phyloP scores from a whole-genome alignment of 2,888 invertebrate genomes.

The Drosophila pseudotalamancana region DNA sequence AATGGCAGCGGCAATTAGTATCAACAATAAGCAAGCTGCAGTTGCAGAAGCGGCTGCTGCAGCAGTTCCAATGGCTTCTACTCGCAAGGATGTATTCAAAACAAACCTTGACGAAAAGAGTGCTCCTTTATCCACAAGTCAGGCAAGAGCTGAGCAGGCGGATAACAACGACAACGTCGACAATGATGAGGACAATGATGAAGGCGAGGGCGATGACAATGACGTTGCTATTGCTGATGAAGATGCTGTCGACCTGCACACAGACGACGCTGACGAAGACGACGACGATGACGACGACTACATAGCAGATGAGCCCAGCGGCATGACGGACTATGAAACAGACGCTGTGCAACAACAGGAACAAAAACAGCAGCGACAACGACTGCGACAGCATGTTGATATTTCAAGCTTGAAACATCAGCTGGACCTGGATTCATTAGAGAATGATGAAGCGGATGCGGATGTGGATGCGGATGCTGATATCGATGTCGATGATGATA shows the following conservation, averaged over 20 bases:
- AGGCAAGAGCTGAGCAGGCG: slow-evolving; percentile 26
- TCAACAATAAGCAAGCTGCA: slow-evolving; percentile 51
- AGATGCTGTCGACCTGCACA: slow-evolving; percentile 58
- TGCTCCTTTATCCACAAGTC: slow-evolving; percentile 52
- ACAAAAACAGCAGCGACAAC: slow-evolving; percentile 28
- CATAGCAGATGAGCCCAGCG: slow-evolving; percentile 63
- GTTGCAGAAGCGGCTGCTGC: slow-evolving; percentile 21
- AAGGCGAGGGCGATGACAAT: slow-evolving; percentile 40
- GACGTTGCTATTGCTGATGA: slow-evolving; percentile 58
- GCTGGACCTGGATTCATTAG: slow-evolving; percentile 67
- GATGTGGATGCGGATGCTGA: slow-evolving; percentile 41
- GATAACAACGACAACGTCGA: slow-evolving; percentile 23
- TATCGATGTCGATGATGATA: slow-evolving; percentile 54
- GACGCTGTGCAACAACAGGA: slow-evolving; percentile 35
- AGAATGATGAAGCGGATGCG: slow-evolving; percentile 55
- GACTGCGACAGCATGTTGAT: slow-evolving; percentile 58
- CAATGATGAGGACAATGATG: slow-evolving; percentile 37
- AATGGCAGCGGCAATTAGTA: slow-evolving; percentile 62
- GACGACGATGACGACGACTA: slow-evolving; percentile 54
- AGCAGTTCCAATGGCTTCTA: slow-evolving; percentile 32
- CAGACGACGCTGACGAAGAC: slow-evolving; percentile 45
- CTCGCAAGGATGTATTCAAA: slow-evolving; percentile 40
- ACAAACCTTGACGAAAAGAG: slow-evolving; percentile 34
- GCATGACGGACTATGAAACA: slow-evolving; percentile 56
- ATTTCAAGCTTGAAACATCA: slow-evolving; percentile 68